Evolutionary conservation across 1,140 invertebrate species (phyloP).

Genomic region (Cydia amplana): DNA sequence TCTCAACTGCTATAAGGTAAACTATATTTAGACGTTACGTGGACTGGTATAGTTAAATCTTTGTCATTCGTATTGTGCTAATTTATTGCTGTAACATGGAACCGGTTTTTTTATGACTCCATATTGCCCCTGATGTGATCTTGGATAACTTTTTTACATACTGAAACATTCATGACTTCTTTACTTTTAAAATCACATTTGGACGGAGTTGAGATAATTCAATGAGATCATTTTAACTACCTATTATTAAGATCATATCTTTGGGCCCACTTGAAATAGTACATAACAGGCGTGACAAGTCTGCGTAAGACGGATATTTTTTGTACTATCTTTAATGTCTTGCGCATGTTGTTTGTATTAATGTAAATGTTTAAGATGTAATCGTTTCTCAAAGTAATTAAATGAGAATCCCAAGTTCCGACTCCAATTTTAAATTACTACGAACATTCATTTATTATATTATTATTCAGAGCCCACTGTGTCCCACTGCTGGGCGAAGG

Average conservation of each 20-base stretch:
- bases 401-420: background rate
- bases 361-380: background rate
- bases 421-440: background rate
- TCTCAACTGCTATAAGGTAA: slow-evolving; percentile 9
- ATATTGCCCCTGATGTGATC: background rate
- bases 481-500: too few species aligned
- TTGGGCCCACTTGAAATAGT: background rate
- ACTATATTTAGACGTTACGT: slow-evolving; percentile 32
- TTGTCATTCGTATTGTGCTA: background rate
- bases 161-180: background rate
- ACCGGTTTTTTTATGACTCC: slow-evolving; percentile 31
- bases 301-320: background rate
- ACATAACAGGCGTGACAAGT: background rate
- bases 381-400: background rate
- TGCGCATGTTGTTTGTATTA: background rate
- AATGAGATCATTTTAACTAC: background rate
- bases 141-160: background rate
- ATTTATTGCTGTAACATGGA: slow-evolving; percentile 11
- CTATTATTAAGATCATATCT: background rate
- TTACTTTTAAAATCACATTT: background rate
- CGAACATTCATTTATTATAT: too few species aligned
- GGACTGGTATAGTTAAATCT: slow-evolving; percentile 1
- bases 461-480: too few species aligned
- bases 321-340: background rate
- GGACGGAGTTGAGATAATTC: background rate